Percentiles rank a stretch among this genome's conserved stretches.
phyloP scores from a whole-genome alignment of 2,113 vertebrate genomes.

The Aleadryas rufinucha region DNA sequence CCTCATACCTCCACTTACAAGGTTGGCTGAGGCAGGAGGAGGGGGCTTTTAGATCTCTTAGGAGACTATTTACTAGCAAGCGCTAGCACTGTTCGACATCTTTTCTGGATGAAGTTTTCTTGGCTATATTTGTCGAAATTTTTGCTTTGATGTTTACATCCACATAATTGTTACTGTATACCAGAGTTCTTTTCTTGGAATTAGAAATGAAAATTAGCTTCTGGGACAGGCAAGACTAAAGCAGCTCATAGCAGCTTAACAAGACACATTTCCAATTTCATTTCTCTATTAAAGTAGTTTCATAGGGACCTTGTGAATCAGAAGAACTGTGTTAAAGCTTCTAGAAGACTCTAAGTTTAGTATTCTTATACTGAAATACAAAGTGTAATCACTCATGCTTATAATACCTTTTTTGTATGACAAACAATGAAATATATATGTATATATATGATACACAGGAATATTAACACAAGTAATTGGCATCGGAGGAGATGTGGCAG shows the following conservation, averaged over 20 bases:
- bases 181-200: neutral
- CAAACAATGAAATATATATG: neutral
- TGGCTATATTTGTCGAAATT: neutral
- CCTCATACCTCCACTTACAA: neutral
- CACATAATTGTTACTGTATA: neutral
- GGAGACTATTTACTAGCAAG: neutral
- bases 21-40: neutral
- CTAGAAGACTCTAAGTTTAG: neutral
- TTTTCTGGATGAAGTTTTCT: neutral
- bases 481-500: neutral
- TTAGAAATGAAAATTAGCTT: conserved; percentile 14
- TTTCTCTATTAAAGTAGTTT: neutral
- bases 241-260: neutral
- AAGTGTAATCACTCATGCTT: neutral
- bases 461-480: neutral
- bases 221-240: neutral
- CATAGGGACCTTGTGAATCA: neutral
- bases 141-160: conserved; percentile 10
- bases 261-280: neutral
- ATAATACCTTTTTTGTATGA: neutral
- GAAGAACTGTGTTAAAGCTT: neutral
- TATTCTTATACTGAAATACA: neutral
- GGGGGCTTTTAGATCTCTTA: neutral
- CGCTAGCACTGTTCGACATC: neutral
- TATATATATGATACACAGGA: neutral